phyloP scores from a whole-genome alignment of 2,888 invertebrate species.

The Andrena dorsata region DNA sequence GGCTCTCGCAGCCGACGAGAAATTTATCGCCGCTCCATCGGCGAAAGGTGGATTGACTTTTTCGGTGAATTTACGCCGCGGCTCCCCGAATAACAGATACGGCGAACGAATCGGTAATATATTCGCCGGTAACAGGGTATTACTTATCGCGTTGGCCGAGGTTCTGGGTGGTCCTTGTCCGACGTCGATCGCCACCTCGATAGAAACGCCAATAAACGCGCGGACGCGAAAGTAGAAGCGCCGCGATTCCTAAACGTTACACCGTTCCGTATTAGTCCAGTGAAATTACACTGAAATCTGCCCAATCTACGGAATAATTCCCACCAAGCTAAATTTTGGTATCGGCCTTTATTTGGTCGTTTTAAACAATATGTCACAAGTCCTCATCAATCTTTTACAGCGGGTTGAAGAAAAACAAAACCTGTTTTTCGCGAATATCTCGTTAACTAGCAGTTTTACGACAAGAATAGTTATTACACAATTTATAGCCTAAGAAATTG shows the following conservation, averaged over 20 bases:
- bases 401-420: no score
- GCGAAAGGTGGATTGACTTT: slow-evolving; percentile 49
- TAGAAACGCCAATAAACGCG: background rate
- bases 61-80: slow-evolving; percentile 36
- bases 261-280: background rate
- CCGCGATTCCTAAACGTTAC: background rate
- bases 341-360: no score
- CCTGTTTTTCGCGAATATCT: no score
- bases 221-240: slow-evolving; percentile 14
- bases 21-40: slow-evolving; percentile 44
- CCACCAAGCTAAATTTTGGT: no score
- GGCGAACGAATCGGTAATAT: slow-evolving; percentile 39
- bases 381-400: no score
- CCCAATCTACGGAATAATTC: no score
- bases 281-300: no score
- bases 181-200: background rate
- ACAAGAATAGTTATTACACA: no score
- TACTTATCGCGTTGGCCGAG: slow-evolving; percentile 44
- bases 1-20: slow-evolving; percentile 30
- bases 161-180: slow-evolving; percentile 41
- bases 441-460: no score
- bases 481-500: no score
- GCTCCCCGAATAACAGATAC: slow-evolving; percentile 24
- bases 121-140: slow-evolving; percentile 47
- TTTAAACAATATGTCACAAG: no score